Base-by-base conservation (phyloP, 2,797 vertebrate species). In the Tympanoctomys barrerae region DNA sequence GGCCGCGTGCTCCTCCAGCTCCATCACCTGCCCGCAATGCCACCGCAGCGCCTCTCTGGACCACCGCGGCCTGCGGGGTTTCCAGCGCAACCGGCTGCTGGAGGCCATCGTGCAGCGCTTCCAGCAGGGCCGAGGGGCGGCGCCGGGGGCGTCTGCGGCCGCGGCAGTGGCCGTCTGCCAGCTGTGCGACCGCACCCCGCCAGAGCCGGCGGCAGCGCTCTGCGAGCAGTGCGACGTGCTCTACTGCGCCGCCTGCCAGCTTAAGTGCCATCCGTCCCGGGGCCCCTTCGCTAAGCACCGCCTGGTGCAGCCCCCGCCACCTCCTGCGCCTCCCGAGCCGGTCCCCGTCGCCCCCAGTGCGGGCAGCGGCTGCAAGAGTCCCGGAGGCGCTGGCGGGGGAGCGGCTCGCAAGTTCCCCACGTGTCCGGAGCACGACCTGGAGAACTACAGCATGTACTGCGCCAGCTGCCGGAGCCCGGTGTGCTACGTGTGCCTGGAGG, bases 151-250 rank as follows among this genome's bases (percentile, higher is more conserved):
- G 9, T 33, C 96, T 5, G 86, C 95, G 1, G 90, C 83, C 2
- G 62, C 90, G 5, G 87, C 80, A 0, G 95, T 91, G 68, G 98
- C 99, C 96, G 99, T 99, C 97, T 99, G 99, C 97, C 99, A 99
- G 98, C 97, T 99, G 97, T 99, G 99, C 97, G 99, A 99, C 98
- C 99, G 99, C 89, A 99, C 99, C 98, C 99, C 99, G 1, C 98
- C 98, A 0, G 99, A 98, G 96, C 99, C 99, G 71, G 99, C 99
- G 39, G 98, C 99, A 22, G 99, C 99, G 90, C 99, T 99, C 98
- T 99, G 99, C 98, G 99, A 99, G 98, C 99, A 99, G 98, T 99
- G 99, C 98, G 99, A 99, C 95, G 99, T 99, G 33, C 99, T 98
- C 64, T 99, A 99, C 98, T 99, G 99, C 96, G 96, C 98, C 77